Conservation (phyloP, 2,113 vertebrate species). For the Psittacula cyanocephala region DNA sequence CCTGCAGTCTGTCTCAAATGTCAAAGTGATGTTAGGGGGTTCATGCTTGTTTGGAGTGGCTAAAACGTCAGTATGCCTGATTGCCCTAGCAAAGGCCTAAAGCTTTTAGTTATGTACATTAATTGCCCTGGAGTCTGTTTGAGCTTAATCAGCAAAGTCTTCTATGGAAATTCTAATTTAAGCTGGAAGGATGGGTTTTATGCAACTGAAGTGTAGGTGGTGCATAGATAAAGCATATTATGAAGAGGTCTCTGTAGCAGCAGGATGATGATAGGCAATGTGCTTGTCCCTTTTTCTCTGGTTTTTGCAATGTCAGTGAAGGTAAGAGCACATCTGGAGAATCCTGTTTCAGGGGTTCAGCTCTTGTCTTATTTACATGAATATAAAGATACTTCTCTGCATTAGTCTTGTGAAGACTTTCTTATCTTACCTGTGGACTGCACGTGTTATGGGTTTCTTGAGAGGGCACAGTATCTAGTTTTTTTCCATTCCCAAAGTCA, state of each 20-base stretch:
- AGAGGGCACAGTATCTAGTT: not conserved
- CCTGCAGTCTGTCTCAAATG: not conserved
- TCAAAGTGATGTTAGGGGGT: not conserved
- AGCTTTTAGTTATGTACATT: not conserved
- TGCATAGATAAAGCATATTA: not conserved
- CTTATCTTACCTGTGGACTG: not conserved
- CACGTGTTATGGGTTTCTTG: not conserved
- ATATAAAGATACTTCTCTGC: not conserved
- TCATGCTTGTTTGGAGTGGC: not conserved
- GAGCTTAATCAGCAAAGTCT: not conserved
- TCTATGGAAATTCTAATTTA: not conserved
- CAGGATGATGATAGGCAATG: not conserved
- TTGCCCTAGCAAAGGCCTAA: not conserved
- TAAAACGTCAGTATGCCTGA: not conserved
- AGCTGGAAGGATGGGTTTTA: not conserved
- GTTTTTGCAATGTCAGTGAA: not conserved
- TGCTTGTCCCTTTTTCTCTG: not conserved
- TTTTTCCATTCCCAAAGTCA: not conserved
- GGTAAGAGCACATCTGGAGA: not conserved
- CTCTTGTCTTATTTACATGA: not conserved
- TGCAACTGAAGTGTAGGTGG: not conserved
- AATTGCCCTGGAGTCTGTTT: not conserved
- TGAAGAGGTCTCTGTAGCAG: not conserved
- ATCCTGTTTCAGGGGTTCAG: not conserved
- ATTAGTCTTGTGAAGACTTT: not conserved